These are phyloP conservation scores for Megalops cyprinoides DNA, from an alignment of 2,797 vertebrate genomes.

Conservation along the genomic window DNA sequence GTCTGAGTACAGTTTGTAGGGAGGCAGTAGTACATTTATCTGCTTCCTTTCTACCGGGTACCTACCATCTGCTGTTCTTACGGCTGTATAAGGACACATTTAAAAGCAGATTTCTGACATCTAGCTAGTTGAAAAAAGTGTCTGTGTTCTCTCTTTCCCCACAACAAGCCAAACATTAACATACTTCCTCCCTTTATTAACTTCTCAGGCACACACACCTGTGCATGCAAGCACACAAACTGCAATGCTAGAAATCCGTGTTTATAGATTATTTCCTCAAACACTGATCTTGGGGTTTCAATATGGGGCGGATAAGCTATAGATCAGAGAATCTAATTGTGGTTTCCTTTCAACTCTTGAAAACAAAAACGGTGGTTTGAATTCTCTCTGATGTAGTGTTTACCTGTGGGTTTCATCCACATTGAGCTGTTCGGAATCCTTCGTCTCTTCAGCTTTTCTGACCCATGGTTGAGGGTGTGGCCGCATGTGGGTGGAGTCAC, in stretches of 20 bases:
- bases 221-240: neutral
- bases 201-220: neutral
- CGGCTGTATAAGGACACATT: neutral
- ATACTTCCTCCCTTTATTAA: neutral
- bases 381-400: neutral
- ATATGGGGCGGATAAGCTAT: neutral
- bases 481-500: neutral
- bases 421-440: neutral
- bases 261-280: neutral
- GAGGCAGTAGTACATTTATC: neutral
- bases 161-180: neutral
- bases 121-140: neutral
- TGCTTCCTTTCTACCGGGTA: neutral
- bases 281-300: neutral
- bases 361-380: neutral
- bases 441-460: neutral
- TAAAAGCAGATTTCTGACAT: neutral
- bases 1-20: neutral
- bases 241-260: no score
- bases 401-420: neutral
- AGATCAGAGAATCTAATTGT: constrained; percentile 9
- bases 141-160: neutral
- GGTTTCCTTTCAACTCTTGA: constrained; percentile 2
- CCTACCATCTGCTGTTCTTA: neutral
- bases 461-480: neutral